A percentile compares a stretch with the other conserved stretches of the same genome.
These are phyloP conservation scores for Diploptera punctata DNA, from an alignment of 2,888 invertebrate genomes.

Conservation along the genomic window DNA sequence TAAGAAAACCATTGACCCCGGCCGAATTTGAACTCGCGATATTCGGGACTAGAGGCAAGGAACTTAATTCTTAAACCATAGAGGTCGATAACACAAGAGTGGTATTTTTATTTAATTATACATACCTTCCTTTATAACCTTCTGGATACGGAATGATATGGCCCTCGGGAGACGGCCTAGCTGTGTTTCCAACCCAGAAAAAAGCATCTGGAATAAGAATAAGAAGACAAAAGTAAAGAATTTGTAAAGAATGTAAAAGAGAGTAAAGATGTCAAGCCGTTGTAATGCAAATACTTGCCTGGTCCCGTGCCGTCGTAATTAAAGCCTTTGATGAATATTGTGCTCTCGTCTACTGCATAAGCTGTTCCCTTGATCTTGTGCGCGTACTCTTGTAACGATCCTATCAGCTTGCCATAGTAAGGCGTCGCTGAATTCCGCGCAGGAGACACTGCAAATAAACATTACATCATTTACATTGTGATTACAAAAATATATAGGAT, in stretches of 20 bases:
- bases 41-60: too few species aligned
- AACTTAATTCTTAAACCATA: too few species aligned
- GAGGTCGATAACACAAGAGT: too few species aligned
- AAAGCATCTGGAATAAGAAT: constrained; percentile 68
- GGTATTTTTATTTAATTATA: constrained; percentile 38
- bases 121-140: constrained; percentile 80
- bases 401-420: constrained; percentile 81
- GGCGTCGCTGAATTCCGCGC: constrained; percentile 60
- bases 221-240: neutral
- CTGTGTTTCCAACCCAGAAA: constrained; percentile 89
- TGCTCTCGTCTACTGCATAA: constrained; percentile 88
- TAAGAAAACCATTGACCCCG: too few species aligned
- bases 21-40: too few species aligned
- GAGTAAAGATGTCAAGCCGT: too few species aligned
- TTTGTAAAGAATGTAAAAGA: too few species aligned
- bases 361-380: constrained; percentile 83
- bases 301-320: constrained; percentile 89
- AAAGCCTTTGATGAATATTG: constrained; percentile 86
- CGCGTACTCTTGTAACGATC: constrained; percentile 73
- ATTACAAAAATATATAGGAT: too few species aligned
- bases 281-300: constrained; percentile 51
- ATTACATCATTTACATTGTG: too few species aligned
- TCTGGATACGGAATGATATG: constrained; percentile 87
- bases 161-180: constrained; percentile 82
- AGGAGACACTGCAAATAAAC: constrained; percentile 40